Conservation (phyloP, 2,797 vertebrate genomes). For the Etheostoma nigrum region DNA sequence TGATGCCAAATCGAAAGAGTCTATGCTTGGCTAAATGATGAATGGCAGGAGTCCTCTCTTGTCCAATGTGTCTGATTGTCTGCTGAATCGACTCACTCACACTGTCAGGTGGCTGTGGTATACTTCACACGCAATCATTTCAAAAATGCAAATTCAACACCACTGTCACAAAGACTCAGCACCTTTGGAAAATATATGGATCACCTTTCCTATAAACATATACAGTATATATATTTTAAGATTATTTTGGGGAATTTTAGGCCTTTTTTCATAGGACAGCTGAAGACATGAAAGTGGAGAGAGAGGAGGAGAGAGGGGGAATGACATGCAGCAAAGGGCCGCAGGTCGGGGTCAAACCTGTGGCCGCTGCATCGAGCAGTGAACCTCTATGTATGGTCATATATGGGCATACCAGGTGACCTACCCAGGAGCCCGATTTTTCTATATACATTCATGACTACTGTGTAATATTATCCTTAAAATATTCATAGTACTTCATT, state of each 20-base stretch:
- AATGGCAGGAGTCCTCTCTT: slow-evolving; percentile 51
- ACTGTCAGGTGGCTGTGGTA: slow-evolving; percentile 21
- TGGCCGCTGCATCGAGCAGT: too few relatives aligned
- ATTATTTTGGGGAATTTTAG: too few relatives aligned
- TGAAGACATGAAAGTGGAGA: too few relatives aligned
- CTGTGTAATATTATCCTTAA: background rate
- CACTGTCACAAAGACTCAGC: background rate
- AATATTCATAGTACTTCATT: background rate
- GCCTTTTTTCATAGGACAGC: too few relatives aligned
- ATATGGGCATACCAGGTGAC: too few relatives aligned
- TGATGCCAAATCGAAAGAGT: slow-evolving; percentile 21
- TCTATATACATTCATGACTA: background rate
- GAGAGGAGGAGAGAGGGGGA: too few relatives aligned
- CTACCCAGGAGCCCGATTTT: too few relatives aligned
- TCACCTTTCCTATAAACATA: background rate
- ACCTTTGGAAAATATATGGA: slow-evolving; percentile 2
- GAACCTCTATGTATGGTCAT: too few relatives aligned
- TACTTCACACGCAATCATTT: slow-evolving; percentile 37
- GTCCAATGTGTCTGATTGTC: slow-evolving; percentile 43
- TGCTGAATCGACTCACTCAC: slow-evolving; percentile 33
- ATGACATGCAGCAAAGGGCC: too few relatives aligned
- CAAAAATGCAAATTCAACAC: slow-evolving; percentile 9
- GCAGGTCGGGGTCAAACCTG: too few relatives aligned
- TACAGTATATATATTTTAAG: too few relatives aligned
- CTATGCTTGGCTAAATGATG: slow-evolving; percentile 59